Percentiles rank a stretch among this genome's conserved stretches.
These are phyloP conservation scores for Gallinago undulata DNA, from an alignment of 2,113 vertebrate genomes.

Conservation along the genomic window DNA sequence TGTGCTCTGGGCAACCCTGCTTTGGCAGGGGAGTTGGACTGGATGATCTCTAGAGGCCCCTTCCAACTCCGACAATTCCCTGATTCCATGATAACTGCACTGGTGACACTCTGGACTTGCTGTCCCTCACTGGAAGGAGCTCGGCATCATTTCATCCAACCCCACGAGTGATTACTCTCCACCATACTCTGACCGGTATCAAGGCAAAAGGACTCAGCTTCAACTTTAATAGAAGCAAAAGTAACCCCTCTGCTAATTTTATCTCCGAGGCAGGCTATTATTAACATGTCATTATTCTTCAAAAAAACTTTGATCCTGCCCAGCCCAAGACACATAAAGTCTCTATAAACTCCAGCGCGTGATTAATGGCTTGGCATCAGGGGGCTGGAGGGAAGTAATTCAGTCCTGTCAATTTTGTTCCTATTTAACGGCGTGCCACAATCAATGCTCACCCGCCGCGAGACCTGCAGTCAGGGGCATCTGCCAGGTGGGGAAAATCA, in stretches of 20 bases:
- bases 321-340: background rate
- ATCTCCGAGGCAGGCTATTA: background rate
- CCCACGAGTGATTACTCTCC: background rate
- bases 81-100: background rate
- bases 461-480: background rate
- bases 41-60: too few relatives aligned
- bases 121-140: background rate
- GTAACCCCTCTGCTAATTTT: background rate
- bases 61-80: too few relatives aligned
- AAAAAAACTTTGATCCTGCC: background rate
- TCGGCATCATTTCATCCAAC: background rate
- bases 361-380: background rate
- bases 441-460: background rate
- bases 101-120: background rate
- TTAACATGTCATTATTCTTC: background rate
- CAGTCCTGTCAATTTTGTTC: background rate
- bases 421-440: background rate
- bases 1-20: too few relatives aligned
- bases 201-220: background rate
- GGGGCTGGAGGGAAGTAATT: background rate
- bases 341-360: background rate
- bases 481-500: background rate
- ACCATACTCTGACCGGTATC: accelerated
- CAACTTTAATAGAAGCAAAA: background rate
- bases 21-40: too few relatives aligned